Evolutionary conservation across 2,888 invertebrate genomes (phyloP), one percentile per base, ranked within the genome.

Genomic region (Archips crataeganus): DNA sequence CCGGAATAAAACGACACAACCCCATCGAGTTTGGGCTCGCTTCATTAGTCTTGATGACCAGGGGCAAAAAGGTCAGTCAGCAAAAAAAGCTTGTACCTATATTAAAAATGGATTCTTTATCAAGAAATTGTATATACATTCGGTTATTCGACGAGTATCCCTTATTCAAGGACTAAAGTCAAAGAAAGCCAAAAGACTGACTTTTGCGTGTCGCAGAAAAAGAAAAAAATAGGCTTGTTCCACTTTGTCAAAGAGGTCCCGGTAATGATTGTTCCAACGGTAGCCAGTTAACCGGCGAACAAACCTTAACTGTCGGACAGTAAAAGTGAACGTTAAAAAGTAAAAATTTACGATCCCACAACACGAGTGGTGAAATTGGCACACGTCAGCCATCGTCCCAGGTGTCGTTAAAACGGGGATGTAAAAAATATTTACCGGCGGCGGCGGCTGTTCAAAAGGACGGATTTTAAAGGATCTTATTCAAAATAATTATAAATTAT

Each of bases 311-410:
- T 80, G 80, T 74, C 77, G 78, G 78, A 67, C 75, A 71, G 75
- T 77, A 77, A 82, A 77, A 79, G 77, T 77, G 65, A 71, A 66
- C 76, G 81, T 84, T 82, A 83, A 86, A 87, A 84, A 87, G 83
- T 90, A 88, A 91, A 92, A 90, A 88, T 88, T 90, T 88, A 92
- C 86, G 86, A 85, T 76, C 75, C 79, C 78, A 74, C 75, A 81
- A 86, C 87, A 88, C 79, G 83, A 75, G 78, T 81, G 85, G 84
- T 87, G 81, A 81, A 89, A 88, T 87, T 89, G 87, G 82, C 82
- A 79, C 81, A 86, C 85, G 83, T 81, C 76, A 75, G 77, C 78
- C 81, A 83, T 32, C 47, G 81, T 79, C 85, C 82, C 88, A 86
- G 87, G 88, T 87, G 85, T 79, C 79, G 82, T 85, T 84, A 85